Base-by-base conservation (phyloP, 2,797 vertebrate genomes). In the Pangasius macronema region DNA sequence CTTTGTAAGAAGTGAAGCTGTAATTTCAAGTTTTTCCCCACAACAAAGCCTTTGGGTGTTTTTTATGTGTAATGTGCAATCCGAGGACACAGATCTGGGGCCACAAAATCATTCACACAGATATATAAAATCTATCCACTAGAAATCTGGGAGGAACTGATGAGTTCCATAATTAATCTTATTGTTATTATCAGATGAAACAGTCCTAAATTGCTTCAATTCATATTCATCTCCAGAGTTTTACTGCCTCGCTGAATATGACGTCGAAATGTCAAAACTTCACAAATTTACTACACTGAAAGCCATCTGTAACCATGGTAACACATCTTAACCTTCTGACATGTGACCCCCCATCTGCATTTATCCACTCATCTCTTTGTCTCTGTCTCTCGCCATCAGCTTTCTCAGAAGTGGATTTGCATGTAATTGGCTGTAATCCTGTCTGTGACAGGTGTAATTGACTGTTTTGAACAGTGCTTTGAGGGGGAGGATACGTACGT, bases 391-490 rank as follows among this genome's bases (percentile, higher is more conserved):
- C 22, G 3, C 57, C 30, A 55, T 55, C 30, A 79, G 51, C 76
- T 36, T 57, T 57, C 10, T 79, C 76, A 70, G 81, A 94, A 94
- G 93, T 94, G 89, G 88, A 94, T 93, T 90, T 90, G 91, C 92
- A 94, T 94, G 92, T 94, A 94, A 95, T 95, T 93, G 94, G 92
- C 85, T 86, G 86, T 79, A 89, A 89, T 94, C 92, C 86, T 11
- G 63, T 89, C 90, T 91, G 91, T 93, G 94, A 92, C 80, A 87
- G 88, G 82, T 94, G 92, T 93, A 93, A 95, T 93, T 94, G 91
- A 82, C 86, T 91, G 90, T 89, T 93, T 94, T 91, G 92, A 49
- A 83, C 72, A 24, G 24, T 55, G 75, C 61, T n/a, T 51, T 72
- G 72, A 49, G 68, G 46, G 68, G 63, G 30, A 76, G 83, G 65